Evolutionary conservation across 2,113 vertebrate genomes (phyloP).

Genomic region (Jaculus jaculus): DNA sequence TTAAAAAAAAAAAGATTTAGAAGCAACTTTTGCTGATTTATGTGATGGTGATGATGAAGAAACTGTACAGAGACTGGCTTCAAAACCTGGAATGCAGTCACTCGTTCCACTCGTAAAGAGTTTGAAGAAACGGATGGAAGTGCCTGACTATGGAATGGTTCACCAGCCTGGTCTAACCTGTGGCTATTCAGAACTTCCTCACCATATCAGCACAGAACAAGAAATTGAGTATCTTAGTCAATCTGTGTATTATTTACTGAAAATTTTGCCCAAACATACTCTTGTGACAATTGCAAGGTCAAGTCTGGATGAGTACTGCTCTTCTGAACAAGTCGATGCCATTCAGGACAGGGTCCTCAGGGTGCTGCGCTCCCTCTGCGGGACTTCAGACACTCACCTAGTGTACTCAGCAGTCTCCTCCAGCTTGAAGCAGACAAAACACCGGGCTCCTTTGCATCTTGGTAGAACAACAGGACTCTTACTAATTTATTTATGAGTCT

Average conservation of each 20-base stretch:
- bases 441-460: neutral
- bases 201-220: constrained; percentile 92
- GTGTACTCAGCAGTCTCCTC: constrained; percentile 84
- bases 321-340: constrained; percentile 92
- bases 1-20: too few relatives aligned
- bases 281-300: constrained; percentile 95
- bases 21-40: constrained; percentile 94
- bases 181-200: constrained; percentile 95
- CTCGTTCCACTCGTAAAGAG: constrained; percentile 90
- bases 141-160: constrained; percentile 97
- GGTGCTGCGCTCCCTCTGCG: constrained; percentile 87
- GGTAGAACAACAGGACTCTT: neutral
- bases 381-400: constrained; percentile 89
- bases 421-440: constrained; percentile 66
- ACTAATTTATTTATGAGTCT: constrained; percentile 22
- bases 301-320: constrained; percentile 98
- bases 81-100: constrained; percentile 89
- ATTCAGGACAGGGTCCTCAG: constrained; percentile 91
- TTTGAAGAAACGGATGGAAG: constrained; percentile 89
- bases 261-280: constrained; percentile 90
- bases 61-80: constrained; percentile 89
- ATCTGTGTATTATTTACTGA: constrained; percentile 86
- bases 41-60: constrained; percentile 92
- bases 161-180: constrained; percentile 98
- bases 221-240: constrained; percentile 90